Percentiles rank a stretch among this genome's conserved stretches.
Conservation (phyloP, 1,140 invertebrate genomes). For the Cotesia glomerata region DNA sequence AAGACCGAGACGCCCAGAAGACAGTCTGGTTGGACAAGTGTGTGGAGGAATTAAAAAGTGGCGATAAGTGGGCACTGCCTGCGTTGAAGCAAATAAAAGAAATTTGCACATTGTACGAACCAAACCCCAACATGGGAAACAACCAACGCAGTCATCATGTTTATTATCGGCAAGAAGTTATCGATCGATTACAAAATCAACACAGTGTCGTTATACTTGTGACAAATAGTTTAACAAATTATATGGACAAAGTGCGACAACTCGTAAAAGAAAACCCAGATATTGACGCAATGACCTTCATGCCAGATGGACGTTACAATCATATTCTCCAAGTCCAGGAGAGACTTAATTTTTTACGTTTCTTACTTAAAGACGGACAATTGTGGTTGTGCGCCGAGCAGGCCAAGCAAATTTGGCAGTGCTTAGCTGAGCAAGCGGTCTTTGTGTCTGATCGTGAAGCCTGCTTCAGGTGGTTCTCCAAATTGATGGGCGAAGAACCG, state of each 20-base stretch:
- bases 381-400: constrained; percentile 95
- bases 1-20: constrained; percentile 95
- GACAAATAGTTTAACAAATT: constrained; percentile 88
- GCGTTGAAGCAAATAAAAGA: constrained; percentile 95
- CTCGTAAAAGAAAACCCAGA: constrained; percentile 76
- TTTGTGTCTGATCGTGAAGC: constrained; percentile 92
- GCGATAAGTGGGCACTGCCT: constrained; percentile 90
- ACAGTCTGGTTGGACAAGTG: constrained; percentile 95
- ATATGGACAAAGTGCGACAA: constrained; percentile 86
- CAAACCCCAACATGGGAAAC: constrained; percentile 72
- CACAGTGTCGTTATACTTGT: constrained; percentile 93
- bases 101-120: constrained; percentile 94
- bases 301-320: constrained; percentile 89
- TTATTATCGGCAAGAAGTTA: constrained; percentile 79
- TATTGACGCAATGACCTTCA: constrained; percentile 81
- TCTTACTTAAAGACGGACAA: constrained; percentile 90
- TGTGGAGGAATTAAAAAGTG: constrained; percentile 90
- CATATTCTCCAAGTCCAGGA: constrained; percentile 94
- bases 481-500: constrained; percentile 96
- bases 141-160: constrained; percentile 69
- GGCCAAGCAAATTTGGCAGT: constrained; percentile 97
- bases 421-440: constrained; percentile 90
- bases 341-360: constrained; percentile 91
- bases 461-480: constrained; percentile 99
- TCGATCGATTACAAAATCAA: constrained; percentile 89